Evolutionary conservation across 1,140 invertebrate genomes (phyloP).

Genomic region (Coenobita brevimanus): DNA sequence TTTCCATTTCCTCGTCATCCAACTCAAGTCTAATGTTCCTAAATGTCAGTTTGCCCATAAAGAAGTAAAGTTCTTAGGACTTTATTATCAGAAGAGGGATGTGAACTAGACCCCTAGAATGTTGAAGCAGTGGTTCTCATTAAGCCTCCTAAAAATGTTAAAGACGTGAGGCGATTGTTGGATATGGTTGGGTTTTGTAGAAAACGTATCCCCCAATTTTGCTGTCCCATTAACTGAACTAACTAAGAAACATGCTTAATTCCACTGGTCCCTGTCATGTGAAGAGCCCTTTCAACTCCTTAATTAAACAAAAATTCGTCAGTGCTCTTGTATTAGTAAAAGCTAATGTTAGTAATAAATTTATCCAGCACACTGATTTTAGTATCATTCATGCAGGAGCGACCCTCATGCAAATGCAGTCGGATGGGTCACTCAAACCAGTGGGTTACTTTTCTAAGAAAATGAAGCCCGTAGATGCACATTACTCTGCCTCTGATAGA

Average conservation of each 20-base stretch:
- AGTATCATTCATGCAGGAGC: background rate
- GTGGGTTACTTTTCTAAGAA: background rate
- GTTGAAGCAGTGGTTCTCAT: too few species aligned
- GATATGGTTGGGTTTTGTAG: background rate
- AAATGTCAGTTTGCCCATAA: background rate
- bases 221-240: background rate
- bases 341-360: background rate
- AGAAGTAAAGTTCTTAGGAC: too few species aligned
- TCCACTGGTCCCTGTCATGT: background rate
- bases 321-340: background rate
- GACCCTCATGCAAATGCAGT: background rate
- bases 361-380: background rate
- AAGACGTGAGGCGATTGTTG: background rate
- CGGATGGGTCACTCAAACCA: background rate
- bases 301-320: background rate
- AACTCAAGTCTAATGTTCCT: constrained; percentile 8
- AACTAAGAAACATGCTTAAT: background rate
- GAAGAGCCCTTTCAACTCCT: background rate
- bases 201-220: background rate
- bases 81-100: background rate
- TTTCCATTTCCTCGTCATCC: too few species aligned
- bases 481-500: background rate
- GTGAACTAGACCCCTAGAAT: too few species aligned
- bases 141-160: background rate
- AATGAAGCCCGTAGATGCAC: background rate